Evolutionary conservation across 2,797 vertebrate genomes (phyloP), one percentile per base, ranked within the genome.

Genomic region (Silurus aristotelis): DNA sequence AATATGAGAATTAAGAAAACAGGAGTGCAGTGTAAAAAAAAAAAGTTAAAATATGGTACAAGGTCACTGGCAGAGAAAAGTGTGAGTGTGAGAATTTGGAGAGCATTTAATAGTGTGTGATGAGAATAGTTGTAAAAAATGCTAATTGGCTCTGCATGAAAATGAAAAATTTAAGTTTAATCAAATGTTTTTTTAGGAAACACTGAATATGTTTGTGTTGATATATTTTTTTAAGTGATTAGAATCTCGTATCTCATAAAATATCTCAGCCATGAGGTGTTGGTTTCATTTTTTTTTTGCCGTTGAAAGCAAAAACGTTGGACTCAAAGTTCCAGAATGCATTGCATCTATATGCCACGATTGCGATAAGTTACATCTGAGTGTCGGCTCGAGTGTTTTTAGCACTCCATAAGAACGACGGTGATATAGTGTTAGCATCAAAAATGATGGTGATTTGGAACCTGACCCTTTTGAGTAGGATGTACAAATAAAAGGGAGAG

Each of bases 61-160:
- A 84, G 60, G 61, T 70, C 52, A 3, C 38, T 66, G 77, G 13
- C 72, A 84, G 76, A 86, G 83, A 80, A 66, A 56, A 76, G 78
- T 84, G 64, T 58, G n/a, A n/a, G 17, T 48, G 38, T 38, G 38
- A 38, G 0, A 22, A 63, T 79, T n/a, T 58, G 15, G 76, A 22
- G 31, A 63, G 38, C 22, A 14, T 43, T 10, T 22, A 63, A 61
- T 22, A 27, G 31, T 38, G 31, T n/a, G 31, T 31, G 63, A 61
- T 73, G 71, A 73, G 13, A 55, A 73, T 52, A 27, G 25, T 12
- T 46, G 1, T 12, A 22, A 48, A 19, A 27, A 27, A 6, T 25
- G 17, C 75, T 63, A n/a, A 15, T 17, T 75, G 76, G 38, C 55
- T 13, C 56, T 60, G 15, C 6, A 31, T 8, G 72, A n/a, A n/a